Percentiles rank a stretch among this genome's conserved stretches.
Evolutionary conservation across 53 echinoderm and acorn worm species (phyloP).

Genomic region (Astropecten irregularis): DNA sequence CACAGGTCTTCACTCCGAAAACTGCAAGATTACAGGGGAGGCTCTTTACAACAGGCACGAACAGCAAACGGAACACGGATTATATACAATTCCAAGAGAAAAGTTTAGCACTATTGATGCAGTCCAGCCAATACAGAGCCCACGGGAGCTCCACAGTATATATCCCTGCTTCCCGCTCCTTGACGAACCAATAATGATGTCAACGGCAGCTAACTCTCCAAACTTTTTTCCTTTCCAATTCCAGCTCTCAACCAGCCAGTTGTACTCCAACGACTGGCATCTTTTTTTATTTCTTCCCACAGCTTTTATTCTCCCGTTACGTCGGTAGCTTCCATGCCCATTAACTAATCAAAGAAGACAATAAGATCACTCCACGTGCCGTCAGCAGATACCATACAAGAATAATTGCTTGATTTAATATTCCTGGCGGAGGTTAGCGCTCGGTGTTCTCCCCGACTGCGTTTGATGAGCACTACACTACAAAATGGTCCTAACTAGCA

Average conservation of each 20-base stretch:
- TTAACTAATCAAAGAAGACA: no score
- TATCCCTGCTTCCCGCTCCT: background rate
- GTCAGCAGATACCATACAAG: no score
- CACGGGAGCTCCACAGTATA: background rate
- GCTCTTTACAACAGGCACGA: conserved; percentile 30
- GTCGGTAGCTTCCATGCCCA: no score
- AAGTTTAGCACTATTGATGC: background rate
- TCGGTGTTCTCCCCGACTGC: no score
- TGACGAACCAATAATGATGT: conserved; percentile 25
- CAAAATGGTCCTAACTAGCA: background rate
- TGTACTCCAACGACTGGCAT: no score
- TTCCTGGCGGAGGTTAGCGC: no score
- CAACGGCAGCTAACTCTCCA: background rate
- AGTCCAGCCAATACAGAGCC: background rate
- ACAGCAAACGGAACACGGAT: conserved; percentile 10
- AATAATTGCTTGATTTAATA: no score
- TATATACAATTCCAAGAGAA: background rate
- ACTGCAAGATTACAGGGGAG: background rate
- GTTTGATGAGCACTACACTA: conserved; percentile 7
- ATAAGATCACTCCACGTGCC: no score
- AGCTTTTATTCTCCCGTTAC: no score
- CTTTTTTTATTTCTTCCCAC: no score
- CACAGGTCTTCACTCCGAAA: background rate
- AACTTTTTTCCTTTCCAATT: background rate
- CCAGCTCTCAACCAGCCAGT: no score